Evolutionary conservation across 64 coral and sea anemone species (phyloP).

Genomic region (Catalaphyllia jardinei): DNA sequence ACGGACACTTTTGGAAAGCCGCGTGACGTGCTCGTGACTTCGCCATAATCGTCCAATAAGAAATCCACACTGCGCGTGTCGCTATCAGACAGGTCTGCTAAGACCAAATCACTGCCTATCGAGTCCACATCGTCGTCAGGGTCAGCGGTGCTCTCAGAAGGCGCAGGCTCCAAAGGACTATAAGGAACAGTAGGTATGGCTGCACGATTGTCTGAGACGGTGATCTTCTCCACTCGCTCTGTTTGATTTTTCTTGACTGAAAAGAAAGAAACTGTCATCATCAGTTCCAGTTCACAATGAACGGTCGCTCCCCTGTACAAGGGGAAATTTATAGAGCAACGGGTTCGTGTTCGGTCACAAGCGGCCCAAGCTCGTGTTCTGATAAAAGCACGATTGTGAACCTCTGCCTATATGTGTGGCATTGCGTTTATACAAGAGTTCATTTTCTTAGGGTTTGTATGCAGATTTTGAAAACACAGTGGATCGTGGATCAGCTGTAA

Average conservation of each 20-base stretch:
- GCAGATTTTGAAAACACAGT: no score
- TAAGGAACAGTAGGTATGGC: neutral
- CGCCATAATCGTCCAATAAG: conserved; percentile 16
- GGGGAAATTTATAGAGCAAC: no score
- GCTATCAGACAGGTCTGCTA: conserved; percentile 40
- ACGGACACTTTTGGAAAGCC: conserved; percentile 31
- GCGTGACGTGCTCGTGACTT: neutral
- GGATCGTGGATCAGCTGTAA: no score
- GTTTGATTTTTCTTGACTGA: conserved; percentile 15
- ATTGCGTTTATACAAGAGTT: no score
- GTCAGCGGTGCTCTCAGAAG: conserved; percentile 1
- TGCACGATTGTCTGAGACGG: neutral
- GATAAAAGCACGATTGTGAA: no score
- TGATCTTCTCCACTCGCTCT: conserved; percentile 20
- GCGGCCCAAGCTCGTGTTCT: no score
- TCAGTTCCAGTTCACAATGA: neutral
- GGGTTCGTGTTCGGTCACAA: no score
- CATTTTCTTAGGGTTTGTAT: no score
- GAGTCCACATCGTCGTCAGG: conserved; percentile 4
- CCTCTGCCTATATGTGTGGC: no score
- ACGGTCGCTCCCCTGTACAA: neutral
- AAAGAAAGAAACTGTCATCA: neutral
- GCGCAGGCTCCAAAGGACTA: neutral
- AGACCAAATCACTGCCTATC: conserved; percentile 27
- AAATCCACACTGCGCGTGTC: conserved; percentile 34